Percentiles rank a stretch among this genome's conserved stretches.
Evolutionary conservation across 1,140 invertebrate species (phyloP).

Genomic region (Drosophila nebulosa): DNA sequence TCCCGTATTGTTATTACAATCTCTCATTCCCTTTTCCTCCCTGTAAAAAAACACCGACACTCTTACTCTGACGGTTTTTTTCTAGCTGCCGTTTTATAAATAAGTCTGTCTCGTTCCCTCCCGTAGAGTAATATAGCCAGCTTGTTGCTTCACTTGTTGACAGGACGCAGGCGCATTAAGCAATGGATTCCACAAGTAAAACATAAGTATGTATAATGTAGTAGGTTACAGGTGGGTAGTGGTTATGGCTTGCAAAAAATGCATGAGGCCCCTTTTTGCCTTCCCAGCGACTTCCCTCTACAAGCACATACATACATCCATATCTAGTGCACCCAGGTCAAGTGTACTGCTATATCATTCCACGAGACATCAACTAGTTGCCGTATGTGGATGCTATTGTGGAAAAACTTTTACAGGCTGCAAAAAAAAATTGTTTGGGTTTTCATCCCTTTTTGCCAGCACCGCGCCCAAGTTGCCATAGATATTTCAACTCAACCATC

Average conservation of each 20-base stretch:
- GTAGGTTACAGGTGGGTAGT: conserved; percentile 65
- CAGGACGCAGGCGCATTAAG: conserved; percentile 51
- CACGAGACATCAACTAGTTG: conserved; percentile 56
- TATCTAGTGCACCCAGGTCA: conserved; percentile 24
- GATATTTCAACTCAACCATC: conserved; percentile 29
- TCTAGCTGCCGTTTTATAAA: conserved; percentile 20
- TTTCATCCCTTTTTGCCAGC: conserved; percentile 64
- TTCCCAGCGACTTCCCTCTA: not conserved
- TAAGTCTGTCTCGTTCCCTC: conserved; percentile 24
- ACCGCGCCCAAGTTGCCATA: conserved; percentile 70
- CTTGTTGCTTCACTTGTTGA: conserved; percentile 77
- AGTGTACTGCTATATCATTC: conserved; percentile 18
- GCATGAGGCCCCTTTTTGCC: conserved; percentile 14
- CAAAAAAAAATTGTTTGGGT: conserved; percentile 28
- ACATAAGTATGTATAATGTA: conserved; percentile 21
- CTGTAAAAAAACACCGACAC: not conserved
- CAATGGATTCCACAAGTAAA: conserved; percentile 50
- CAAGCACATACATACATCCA: not conserved
- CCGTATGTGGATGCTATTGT: conserved; percentile 53
- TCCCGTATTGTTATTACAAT: conserved; percentile 48
- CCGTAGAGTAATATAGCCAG: conserved; percentile 15
- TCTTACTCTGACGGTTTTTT: conserved; percentile 4
- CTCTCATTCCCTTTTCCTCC: not conserved
- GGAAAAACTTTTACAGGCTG: conserved; percentile 36
- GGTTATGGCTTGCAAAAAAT: conserved; percentile 32